Conservation (phyloP, 2,797 vertebrate species). For the Champsocephalus esox region DNA sequence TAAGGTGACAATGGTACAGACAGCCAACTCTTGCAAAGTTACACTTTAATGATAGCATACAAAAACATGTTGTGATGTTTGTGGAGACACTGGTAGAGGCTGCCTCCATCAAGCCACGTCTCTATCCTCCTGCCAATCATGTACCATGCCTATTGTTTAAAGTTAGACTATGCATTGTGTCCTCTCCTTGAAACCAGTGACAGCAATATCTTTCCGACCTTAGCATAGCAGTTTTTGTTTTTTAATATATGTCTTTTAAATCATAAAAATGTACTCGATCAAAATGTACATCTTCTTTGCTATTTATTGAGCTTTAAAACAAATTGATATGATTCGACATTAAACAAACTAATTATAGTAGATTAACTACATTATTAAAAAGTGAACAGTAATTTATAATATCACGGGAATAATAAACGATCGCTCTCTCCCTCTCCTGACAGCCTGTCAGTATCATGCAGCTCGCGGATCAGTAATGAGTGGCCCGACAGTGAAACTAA, state of each 20-base stretch:
- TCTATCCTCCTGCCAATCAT: conserved; percentile 9
- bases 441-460: too few species aligned
- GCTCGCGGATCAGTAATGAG: too few species aligned
- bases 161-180: background rate
- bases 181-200: background rate
- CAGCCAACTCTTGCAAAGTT: conserved; percentile 24
- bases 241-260: background rate
- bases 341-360: too few species aligned
- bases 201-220: background rate
- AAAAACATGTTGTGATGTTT: conserved; percentile 5
- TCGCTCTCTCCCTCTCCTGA: too few species aligned
- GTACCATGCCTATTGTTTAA: background rate
- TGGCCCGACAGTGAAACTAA: too few species aligned
- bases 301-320: too few species aligned
- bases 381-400: too few species aligned
- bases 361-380: too few species aligned
- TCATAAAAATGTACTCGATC: background rate
- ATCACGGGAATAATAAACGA: too few species aligned
- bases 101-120: conserved; percentile 3
- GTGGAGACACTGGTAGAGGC: conserved; percentile 26
- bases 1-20: conserved; percentile 12
- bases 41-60: conserved; percentile 37
- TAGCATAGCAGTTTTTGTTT: background rate
- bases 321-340: too few species aligned
- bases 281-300: too few species aligned